These are phyloP conservation scores for Crematogaster levior DNA, from an alignment of 2,888 invertebrate genomes.

Conservation along the genomic window DNA sequence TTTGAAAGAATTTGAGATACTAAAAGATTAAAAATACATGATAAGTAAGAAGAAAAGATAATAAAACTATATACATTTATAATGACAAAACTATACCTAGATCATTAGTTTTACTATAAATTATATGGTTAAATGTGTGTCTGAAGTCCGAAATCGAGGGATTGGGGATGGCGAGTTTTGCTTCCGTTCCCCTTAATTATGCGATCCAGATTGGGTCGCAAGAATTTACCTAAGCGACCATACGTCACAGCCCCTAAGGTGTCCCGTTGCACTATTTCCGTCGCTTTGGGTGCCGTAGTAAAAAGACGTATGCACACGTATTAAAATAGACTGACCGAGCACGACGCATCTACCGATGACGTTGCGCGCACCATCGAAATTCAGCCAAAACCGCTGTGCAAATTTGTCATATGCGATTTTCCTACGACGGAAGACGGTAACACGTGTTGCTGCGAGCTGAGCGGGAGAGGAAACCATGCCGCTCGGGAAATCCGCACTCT, in stretches of 20 bases:
- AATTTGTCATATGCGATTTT: constrained; percentile 67
- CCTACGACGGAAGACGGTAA: constrained; percentile 16
- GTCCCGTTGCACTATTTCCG: constrained; percentile 74
- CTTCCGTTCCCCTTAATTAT: not conserved
- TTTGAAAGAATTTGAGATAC: not conserved
- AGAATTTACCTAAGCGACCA: constrained; percentile 37
- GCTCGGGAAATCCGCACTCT: constrained; percentile 33
- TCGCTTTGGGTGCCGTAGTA: constrained; percentile 67
- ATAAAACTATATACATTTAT: not conserved
- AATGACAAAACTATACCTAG: not conserved
- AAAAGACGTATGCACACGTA: constrained; percentile 74
- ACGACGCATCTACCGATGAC: constrained; percentile 68
- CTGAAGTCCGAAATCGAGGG: not conserved
- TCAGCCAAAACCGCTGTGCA: constrained; percentile 63
- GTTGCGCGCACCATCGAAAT: constrained; percentile 69
- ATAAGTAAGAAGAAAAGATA: not conserved
- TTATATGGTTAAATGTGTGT: not conserved
- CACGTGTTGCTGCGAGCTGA: constrained; percentile 38
- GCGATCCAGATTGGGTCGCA: constrained; percentile 19
- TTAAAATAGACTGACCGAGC: constrained; percentile 74
- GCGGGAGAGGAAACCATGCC: not conserved
- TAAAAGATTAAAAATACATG: not conserved
- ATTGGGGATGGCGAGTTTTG: not conserved
- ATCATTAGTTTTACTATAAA: not conserved
- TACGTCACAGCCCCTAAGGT: constrained; percentile 60